Evolutionary conservation across 1,140 invertebrate species (phyloP), one percentile per base, ranked within the genome.

Genomic region (Ephestia elutella): DNA sequence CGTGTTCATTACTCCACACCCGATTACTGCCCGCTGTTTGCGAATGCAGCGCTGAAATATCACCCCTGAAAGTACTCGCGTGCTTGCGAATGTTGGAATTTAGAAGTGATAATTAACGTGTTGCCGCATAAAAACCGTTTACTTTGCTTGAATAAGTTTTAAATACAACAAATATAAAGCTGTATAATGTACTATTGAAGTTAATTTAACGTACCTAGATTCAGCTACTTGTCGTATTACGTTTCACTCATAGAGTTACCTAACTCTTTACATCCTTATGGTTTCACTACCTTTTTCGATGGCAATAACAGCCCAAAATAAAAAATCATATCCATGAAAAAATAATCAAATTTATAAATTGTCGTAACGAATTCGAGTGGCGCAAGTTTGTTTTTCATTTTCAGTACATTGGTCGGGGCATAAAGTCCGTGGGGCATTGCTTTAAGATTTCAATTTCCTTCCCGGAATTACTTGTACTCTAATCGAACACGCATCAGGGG

Each of bases 401-500:
- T 69, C 72, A 61, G 69, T 71, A 62, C 53, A 57, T 50, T 63
- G 62, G 62, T 68, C 70, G 72, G 75, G 82, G 78, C 77, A 81
- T 78, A 68, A 69, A 81, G 75, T 86, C 82, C 73, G 73, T 80
- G 70, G 85, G 76, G 83, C 76, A 87, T 87, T 85, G 80, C 82
- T 73, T 75, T 84, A 86, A 86, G 80, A 86, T 87, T 86, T 87
- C 83, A 86, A 87, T 87, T 87, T 87, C 82, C 85, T 87, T 84
- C 80, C 77, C 80, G 78, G 82, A 86, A 85, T 86, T 86, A 87
- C 85, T 83, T 85, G 77, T 80, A 66, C 75, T 82, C 78, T 86
- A 87, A 87, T 87, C 85, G 85, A 86, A 84, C 82, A 82, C 76
- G 81, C 82, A 81, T 87, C 77, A 75, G 68, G 77, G 81, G 77